These are phyloP conservation scores for Phocides pigmalion DNA, from an alignment of 1,140 invertebrate species.

Conservation along the genomic window DNA sequence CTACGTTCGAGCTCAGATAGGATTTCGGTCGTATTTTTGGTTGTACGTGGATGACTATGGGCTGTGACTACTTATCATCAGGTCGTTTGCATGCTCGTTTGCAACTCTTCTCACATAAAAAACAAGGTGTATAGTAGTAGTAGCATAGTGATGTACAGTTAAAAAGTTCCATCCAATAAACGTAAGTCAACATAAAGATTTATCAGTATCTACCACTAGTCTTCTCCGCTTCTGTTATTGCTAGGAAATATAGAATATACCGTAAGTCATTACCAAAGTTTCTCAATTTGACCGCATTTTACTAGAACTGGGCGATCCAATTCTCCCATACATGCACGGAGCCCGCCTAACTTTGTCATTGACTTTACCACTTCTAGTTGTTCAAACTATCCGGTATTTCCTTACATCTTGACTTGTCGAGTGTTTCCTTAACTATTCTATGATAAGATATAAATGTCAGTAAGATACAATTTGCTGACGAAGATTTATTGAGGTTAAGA, in stretches of 20 bases:
- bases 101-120: no score
- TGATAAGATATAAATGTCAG: neutral
- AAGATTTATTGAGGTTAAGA: neutral
- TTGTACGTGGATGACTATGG: no score
- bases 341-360: neutral
- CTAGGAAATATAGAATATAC: neutral
- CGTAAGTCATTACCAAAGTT: neutral
- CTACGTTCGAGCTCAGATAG: no score
- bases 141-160: no score
- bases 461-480: neutral
- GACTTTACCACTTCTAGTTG: neutral
- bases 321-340: neutral
- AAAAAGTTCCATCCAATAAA: no score
- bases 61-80: no score
- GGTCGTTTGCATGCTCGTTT: no score
- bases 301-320: neutral
- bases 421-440: neutral
- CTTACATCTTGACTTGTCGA: neutral
- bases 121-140: no score
- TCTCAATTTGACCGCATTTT: neutral
- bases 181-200: no score
- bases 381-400: neutral
- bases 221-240: neutral
- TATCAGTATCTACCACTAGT: no score
- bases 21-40: no score